Evolutionary conservation across 2,113 vertebrate genomes (phyloP), one percentile per base, ranked within the genome.

Genomic region (Dicrurus megarhynchus): DNA sequence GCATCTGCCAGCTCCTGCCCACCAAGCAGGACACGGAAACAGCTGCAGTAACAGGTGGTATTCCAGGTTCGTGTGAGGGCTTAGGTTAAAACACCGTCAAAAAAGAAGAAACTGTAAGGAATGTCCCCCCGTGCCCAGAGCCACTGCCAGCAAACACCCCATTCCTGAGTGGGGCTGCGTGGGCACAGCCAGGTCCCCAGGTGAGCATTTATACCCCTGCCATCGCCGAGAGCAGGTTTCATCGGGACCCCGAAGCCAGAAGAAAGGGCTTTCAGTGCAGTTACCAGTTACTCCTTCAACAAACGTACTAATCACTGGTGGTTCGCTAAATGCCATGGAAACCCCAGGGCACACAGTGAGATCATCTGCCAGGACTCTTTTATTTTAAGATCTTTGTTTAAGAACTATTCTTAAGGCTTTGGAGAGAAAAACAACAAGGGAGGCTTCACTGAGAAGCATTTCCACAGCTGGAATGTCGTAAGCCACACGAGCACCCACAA

Each of bases 341-440:
- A 87, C 89, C 69, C 68, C 80, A 78, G 52, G 73, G 84, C 80
- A 70, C 84, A 32, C 1, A 6, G 35, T 64, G 93, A 93, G 69
- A 52, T 82, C 84, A 47, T 89, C 84, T 84, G 64, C 35, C 79
- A 80, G 50, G 23, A 37, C 28, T 76, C 73, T 44, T 85, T 68
- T 92, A 60, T 93, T 76, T 84, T 77, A 80, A 77, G 92, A n/a
- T 59, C 84, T 86, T 80, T 88, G 41, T 71, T 90, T 46, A 74
- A 73, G 42, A n/a, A 49, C 26, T 16, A 2, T 61, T 92, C 77
- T 75, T 81, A 78, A 74, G 47, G 46, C 32, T 83, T 79, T 46
- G 24, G 28, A 87, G 23, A 32, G 57, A 30, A 56, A 46, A 42
- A 39, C 28, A 52, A 5, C 50, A 60, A 79, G 41, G 52, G 27